Conservation (phyloP, 2,888 invertebrate genomes). For the Gasteruption jaculator region DNA sequence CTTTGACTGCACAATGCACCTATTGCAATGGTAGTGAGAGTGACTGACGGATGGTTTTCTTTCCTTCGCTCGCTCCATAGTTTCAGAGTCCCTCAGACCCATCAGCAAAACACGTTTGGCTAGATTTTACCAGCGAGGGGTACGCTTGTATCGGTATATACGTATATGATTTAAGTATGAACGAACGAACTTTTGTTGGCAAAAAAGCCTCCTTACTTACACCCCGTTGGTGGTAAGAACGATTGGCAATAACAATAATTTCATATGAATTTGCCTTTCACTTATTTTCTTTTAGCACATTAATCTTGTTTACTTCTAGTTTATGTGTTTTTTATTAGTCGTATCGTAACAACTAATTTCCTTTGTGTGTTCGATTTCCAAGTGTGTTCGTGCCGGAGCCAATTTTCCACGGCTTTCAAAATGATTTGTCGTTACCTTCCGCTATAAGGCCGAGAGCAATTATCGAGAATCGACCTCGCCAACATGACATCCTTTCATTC, state of each 20-base stretch:
- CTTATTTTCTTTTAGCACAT: too few species aligned
- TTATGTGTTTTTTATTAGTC: too few species aligned
- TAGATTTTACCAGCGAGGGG: constrained; percentile 31
- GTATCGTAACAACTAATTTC: too few species aligned
- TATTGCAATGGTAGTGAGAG: constrained; percentile 14
- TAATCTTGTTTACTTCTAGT: too few species aligned
- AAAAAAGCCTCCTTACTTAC: constrained; percentile 14
- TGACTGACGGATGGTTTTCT: constrained; percentile 37
- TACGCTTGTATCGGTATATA: constrained; percentile 21
- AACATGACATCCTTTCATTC: too few species aligned
- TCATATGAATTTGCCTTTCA: constrained; percentile 20
- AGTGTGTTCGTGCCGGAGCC: too few species aligned
- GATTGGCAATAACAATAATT: constrained; percentile 19
- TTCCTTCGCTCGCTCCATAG: constrained; percentile 16
- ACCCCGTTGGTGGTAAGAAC: constrained; percentile 23
- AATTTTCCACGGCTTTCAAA: too few species aligned
- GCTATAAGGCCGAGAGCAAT: too few species aligned
- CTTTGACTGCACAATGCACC: constrained; percentile 27
- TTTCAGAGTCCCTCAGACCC: constrained; percentile 9
- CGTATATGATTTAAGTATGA: background rate
- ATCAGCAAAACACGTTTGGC: constrained; percentile 34
- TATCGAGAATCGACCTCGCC: too few species aligned
- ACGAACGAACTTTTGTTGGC: background rate
- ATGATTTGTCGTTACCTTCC: too few species aligned
- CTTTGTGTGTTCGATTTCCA: too few species aligned